These are phyloP conservation scores for Eristalinus aeneus DNA, from an alignment of 2,888 invertebrate species.

Conservation along the genomic window DNA sequence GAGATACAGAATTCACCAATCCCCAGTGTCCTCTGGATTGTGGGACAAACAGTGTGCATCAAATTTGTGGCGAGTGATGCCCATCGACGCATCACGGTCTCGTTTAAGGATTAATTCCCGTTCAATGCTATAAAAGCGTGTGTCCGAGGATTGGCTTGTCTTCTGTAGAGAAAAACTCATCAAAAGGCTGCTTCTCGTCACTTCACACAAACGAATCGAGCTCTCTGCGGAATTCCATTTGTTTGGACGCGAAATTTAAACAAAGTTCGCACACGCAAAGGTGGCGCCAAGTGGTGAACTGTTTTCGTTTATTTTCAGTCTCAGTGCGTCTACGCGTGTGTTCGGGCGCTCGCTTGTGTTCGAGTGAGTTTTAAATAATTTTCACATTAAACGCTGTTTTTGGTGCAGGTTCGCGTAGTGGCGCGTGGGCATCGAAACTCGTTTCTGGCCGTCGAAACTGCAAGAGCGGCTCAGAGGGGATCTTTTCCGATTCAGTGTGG, in stretches of 20 bases:
- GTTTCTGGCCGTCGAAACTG: conserved; percentile 35
- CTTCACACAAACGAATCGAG: conserved; percentile 17
- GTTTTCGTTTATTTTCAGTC: background rate
- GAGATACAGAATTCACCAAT: no score
- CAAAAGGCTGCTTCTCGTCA: conserved; percentile 9
- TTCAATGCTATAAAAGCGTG: background rate
- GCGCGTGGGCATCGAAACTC: conserved; percentile 53
- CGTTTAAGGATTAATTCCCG: conserved; percentile 35
- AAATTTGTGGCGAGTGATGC: background rate
- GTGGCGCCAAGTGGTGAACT: conserved; percentile 45
- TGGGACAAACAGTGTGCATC: background rate
- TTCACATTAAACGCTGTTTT: conserved; percentile 31
- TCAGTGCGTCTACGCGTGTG: conserved; percentile 12
- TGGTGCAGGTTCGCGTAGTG: background rate
- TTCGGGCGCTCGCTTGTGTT: background rate
- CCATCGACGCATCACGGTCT: background rate
- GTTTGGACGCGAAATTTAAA: conserved; percentile 41
- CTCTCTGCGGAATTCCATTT: conserved; percentile 19
- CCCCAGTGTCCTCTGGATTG: no score
- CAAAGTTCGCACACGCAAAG: conserved; percentile 21
- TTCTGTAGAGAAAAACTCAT: background rate
- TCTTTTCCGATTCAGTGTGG: conserved; percentile 44
- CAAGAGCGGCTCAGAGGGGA: conserved; percentile 36
- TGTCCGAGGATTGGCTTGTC: no score
- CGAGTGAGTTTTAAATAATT: conserved; percentile 37